Percentiles rank a stretch among this genome's conserved stretches.
Conservation (phyloP, 2,888 invertebrate species). For the Eulithis testata region DNA sequence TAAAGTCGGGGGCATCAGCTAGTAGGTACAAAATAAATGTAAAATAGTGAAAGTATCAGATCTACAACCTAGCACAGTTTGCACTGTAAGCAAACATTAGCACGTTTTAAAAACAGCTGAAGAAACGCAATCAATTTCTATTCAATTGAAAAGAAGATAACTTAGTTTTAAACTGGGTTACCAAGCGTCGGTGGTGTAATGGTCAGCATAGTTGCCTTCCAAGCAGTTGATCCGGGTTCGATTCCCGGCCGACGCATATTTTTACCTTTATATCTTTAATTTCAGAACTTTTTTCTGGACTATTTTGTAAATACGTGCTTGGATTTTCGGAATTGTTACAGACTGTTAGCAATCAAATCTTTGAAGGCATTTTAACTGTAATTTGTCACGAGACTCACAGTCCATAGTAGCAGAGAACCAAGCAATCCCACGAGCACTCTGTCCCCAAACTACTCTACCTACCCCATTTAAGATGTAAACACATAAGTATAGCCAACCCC, state of each 20-base stretch:
- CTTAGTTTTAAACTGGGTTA: background rate
- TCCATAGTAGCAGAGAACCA: background rate
- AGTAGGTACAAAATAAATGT: no score
- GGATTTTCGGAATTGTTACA: no score
- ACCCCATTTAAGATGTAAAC: conserved; percentile 82
- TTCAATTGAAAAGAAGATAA: conserved; percentile 6
- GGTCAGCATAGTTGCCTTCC: conserved; percentile 85
- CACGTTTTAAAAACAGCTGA: conserved; percentile 20
- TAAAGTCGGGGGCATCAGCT: no score
- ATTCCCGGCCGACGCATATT: conserved; percentile 82
- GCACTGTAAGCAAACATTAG: background rate
- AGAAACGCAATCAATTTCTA: conserved; percentile 3
- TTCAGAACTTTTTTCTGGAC: background rate
- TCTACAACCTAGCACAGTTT: background rate
- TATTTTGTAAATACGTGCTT: no score
- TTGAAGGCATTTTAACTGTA: no score
- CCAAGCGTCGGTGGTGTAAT: conserved; percentile 82
- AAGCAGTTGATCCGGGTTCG: conserved; percentile 85
- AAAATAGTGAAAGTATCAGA: no score
- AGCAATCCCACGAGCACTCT: conserved; percentile 22
- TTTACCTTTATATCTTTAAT: background rate
- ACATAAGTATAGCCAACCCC: conserved; percentile 73
- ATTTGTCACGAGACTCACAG: no score
- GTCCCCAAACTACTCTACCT: conserved; percentile 56
- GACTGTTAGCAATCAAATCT: no score